phyloP scores from a whole-genome alignment of 1,140 invertebrate genomes.

The Cyphomyrmex costatus region DNA sequence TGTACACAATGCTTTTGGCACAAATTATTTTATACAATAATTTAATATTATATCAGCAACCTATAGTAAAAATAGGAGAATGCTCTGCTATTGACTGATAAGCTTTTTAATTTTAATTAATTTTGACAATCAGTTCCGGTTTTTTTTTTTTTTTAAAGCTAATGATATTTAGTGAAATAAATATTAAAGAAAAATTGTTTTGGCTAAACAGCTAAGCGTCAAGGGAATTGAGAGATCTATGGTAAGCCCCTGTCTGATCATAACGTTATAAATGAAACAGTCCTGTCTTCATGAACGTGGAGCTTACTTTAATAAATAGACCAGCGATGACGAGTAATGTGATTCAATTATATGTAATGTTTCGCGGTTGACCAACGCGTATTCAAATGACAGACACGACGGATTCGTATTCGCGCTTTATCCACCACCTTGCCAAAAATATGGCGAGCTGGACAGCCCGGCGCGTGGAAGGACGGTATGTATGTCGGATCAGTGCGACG shows the following conservation, averaged over 20 bases:
- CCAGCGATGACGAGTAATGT: background rate
- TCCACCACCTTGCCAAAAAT: slow-evolving; percentile 73
- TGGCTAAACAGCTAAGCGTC: background rate
- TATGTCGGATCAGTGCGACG: slow-evolving; percentile 75
- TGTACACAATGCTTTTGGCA: too few species aligned
- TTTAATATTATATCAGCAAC: too few species aligned
- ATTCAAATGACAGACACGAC: slow-evolving; percentile 62
- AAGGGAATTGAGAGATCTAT: background rate
- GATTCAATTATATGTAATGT: slow-evolving; percentile 25
- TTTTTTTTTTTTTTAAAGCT: background rate
- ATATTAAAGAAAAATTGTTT: too few species aligned
- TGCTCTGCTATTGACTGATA: too few species aligned
- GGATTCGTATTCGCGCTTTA: slow-evolving; percentile 51
- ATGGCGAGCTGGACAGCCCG: slow-evolving; percentile 55
- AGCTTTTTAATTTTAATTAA: too few species aligned
- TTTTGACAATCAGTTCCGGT: too few species aligned
- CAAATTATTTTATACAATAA: too few species aligned
- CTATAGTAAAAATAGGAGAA: too few species aligned
- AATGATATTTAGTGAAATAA: background rate
- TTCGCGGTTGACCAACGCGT: background rate
- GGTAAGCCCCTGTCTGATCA: background rate
- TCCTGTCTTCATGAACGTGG: background rate
- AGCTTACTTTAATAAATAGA: background rate
- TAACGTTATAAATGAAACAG: background rate
- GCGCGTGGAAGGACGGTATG: slow-evolving; percentile 36